Percentiles rank a stretch among this genome's conserved stretches.
phyloP scores from a whole-genome alignment of 2,113 vertebrate species.

The Psophia crepitans region DNA sequence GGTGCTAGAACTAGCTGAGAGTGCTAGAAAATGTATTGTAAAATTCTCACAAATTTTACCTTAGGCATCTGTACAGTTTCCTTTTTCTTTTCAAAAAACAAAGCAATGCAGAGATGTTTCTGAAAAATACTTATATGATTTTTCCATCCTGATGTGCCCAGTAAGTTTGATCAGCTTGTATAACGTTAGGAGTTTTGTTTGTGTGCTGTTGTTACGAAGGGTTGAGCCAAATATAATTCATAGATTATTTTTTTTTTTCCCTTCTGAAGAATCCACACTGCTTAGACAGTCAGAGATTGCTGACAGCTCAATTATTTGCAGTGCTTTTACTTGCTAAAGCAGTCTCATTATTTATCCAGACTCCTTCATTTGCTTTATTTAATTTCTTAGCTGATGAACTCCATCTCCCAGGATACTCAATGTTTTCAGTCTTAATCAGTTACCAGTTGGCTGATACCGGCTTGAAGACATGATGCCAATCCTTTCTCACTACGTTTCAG shows the following conservation, averaged over 20 bases:
- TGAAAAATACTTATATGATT: neutral
- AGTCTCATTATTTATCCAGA: neutral
- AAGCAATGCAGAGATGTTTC: neutral
- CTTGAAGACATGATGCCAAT: neutral
- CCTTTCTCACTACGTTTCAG: neutral
- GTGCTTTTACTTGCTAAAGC: neutral
- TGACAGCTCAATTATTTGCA: constrained; percentile 31
- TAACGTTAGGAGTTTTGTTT: neutral
- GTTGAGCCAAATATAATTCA: neutral
- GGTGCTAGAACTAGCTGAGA: neutral
- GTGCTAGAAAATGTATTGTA: neutral
- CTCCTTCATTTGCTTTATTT: constrained; percentile 13
- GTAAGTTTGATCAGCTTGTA: neutral
- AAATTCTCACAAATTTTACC: neutral
- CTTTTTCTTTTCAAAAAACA: neutral
- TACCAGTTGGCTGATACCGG: neutral
- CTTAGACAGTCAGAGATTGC: neutral
- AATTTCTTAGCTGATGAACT: constrained; percentile 17
- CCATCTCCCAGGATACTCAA: neutral
- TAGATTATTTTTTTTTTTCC: neutral
- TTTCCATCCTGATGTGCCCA: neutral
- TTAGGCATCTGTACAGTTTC: neutral
- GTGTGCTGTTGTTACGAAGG: neutral
- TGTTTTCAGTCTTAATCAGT: neutral
- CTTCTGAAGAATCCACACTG: neutral